These are phyloP conservation scores for Thripadectes ignobilis DNA, from an alignment of 2,797 vertebrate species.

Conservation along the genomic window DNA sequence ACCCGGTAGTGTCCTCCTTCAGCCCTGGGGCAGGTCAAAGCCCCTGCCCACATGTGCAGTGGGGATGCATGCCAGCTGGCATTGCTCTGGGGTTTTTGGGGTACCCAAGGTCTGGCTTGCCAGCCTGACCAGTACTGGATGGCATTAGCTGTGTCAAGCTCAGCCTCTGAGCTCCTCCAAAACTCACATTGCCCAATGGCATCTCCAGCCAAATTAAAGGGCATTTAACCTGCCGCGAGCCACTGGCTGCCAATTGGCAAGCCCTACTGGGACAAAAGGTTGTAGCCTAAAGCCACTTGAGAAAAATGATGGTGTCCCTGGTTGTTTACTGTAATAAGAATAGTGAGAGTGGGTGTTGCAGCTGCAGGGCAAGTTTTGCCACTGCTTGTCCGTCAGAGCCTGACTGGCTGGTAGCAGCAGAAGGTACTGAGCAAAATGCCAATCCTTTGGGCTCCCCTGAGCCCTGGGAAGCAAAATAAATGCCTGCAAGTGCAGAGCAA, in stretches of 20 bases:
- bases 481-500: not conserved
- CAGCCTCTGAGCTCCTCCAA: not conserved
- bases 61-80: rapidly evolving
- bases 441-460: not conserved
- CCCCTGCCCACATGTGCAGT: rapidly evolving
- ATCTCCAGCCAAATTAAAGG: not conserved
- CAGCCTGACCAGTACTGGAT: not conserved
- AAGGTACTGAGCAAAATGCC: not conserved
- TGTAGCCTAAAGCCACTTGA: not conserved
- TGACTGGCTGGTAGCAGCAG: not conserved
- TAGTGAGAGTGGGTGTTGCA: not conserved
- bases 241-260: not conserved
- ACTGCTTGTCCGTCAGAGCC: not conserved
- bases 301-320: not conserved
- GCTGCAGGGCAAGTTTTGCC: not conserved
- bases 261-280: not conserved
- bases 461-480: not conserved
- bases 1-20: not conserved
- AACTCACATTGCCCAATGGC: rapidly evolving
- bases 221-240: not conserved
- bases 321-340: not conserved
- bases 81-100: not conserved
- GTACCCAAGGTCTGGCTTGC: not conserved
- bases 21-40: not conserved
- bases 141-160: not conserved